Conservation (phyloP, 2,888 invertebrate genomes). For the Hyppa rectilinea region DNA sequence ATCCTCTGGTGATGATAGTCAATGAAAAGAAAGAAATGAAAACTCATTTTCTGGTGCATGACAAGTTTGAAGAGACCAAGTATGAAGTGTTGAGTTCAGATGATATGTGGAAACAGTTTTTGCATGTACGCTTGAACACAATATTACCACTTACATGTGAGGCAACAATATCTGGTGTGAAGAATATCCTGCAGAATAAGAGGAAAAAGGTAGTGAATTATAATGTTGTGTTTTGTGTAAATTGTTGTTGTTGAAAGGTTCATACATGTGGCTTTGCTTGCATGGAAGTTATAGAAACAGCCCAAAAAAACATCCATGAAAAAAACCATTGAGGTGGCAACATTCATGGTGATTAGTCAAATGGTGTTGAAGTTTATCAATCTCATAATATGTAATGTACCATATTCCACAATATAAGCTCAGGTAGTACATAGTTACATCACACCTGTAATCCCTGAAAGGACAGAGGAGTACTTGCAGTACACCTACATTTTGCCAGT, state of each 20-base stretch:
- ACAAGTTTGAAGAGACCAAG: slow-evolving; percentile 92
- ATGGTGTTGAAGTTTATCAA: not conserved
- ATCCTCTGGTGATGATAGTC: slow-evolving; percentile 92
- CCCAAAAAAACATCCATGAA: not conserved
- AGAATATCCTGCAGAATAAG: slow-evolving; percentile 91
- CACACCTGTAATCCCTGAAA: too few relatives aligned
- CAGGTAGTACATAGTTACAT: too few relatives aligned
- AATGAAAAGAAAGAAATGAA: slow-evolving; percentile 90
- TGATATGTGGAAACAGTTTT: slow-evolving; percentile 93
- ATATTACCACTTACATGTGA: slow-evolving; percentile 92
- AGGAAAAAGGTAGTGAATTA: slow-evolving; percentile 91
- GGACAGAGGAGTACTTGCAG: too few relatives aligned
- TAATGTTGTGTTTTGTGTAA: not conserved
- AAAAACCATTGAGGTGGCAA: not conserved
- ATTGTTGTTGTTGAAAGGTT: too few relatives aligned
- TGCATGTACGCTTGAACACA: slow-evolving; percentile 93
- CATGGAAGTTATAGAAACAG: not conserved
- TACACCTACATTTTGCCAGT: too few relatives aligned
- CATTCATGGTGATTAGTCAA: not conserved
- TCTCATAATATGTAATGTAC: too few relatives aligned
- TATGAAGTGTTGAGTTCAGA: slow-evolving; percentile 92
- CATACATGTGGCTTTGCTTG: too few relatives aligned
- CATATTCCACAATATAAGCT: too few relatives aligned
- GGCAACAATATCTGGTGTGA: slow-evolving; percentile 90
- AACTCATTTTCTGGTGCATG: slow-evolving; percentile 93